These are phyloP conservation scores for Chlamydotis undulata DNA, from an alignment of 2,113 vertebrate genomes.

Conservation along the genomic window DNA sequence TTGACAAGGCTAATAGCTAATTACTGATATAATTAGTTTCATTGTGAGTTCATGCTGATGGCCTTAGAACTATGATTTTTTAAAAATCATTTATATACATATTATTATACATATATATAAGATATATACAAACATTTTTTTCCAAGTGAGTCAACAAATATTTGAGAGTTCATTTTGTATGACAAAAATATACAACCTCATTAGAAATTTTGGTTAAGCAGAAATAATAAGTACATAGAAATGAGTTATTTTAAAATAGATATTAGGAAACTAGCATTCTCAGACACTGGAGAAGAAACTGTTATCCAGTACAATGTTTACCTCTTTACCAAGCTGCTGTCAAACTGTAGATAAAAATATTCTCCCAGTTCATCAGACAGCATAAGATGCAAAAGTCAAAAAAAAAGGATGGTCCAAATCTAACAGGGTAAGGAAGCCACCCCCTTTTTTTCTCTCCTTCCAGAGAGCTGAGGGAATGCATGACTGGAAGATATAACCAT, in stretches of 20 bases:
- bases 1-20: constrained; percentile 17
- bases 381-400: background rate
- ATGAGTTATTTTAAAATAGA: background rate
- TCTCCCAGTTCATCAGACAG: background rate
- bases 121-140: background rate
- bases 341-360: background rate
- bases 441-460: background rate
- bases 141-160: constrained; percentile 15
- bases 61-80: background rate
- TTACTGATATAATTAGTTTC: background rate
- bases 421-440: background rate
- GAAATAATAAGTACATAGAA: background rate
- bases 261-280: background rate
- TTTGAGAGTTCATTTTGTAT: background rate
- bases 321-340: background rate
- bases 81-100: background rate
- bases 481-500: background rate
- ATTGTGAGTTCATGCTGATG: background rate
- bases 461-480: background rate
- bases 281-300: background rate
- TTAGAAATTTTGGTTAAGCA: background rate
- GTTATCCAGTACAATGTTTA: background rate
- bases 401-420: background rate
- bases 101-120: background rate
- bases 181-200: background rate